A percentile compares a stretch with the other conserved stretches of the same genome.
phyloP scores from a whole-genome alignment of 2,113 vertebrate genomes.

The Seriola aureovittata region DNA sequence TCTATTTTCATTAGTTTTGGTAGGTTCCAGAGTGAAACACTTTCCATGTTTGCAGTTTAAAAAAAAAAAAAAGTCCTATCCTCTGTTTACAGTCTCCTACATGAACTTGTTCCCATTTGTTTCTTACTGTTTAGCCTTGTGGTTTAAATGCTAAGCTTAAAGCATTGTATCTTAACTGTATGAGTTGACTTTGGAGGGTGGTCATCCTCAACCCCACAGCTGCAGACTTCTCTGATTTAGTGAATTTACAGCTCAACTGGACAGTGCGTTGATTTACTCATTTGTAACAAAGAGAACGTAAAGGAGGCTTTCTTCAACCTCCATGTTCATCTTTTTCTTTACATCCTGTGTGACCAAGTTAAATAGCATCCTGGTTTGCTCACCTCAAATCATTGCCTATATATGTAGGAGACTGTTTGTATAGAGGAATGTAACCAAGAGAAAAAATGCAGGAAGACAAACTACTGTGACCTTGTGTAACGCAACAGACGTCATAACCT shows the following conservation, averaged over 20 bases:
- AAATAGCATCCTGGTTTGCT: constrained; percentile 68
- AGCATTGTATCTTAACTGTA: not conserved
- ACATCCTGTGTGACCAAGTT: constrained; percentile 33
- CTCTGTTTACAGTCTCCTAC: not conserved
- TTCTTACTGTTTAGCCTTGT: not conserved
- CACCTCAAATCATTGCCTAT: constrained; percentile 47
- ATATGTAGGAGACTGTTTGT: constrained; percentile 48
- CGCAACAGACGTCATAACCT: constrained; percentile 56
- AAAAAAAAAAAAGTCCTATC: not conserved
- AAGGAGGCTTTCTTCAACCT: constrained; percentile 4
- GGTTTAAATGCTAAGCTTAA: constrained; percentile 20
- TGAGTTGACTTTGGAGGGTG: not conserved
- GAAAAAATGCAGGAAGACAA: constrained; percentile 64
- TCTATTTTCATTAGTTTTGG: not conserved
- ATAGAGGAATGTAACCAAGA: constrained; percentile 55
- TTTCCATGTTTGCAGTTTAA: not conserved
- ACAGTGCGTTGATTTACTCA: constrained; percentile 42
- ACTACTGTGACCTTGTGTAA: constrained; percentile 43
- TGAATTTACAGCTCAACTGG: constrained; percentile 4
- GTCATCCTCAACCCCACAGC: constrained; percentile 9
- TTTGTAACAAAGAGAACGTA: constrained; percentile 22
- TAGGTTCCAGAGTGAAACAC: not conserved
- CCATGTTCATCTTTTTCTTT: constrained; percentile 7
- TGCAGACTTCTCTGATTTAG: constrained; percentile 21
- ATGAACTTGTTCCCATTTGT: not conserved